phyloP scores from a whole-genome alignment of 2,888 invertebrate genomes.

The Alsophila aescularia region DNA sequence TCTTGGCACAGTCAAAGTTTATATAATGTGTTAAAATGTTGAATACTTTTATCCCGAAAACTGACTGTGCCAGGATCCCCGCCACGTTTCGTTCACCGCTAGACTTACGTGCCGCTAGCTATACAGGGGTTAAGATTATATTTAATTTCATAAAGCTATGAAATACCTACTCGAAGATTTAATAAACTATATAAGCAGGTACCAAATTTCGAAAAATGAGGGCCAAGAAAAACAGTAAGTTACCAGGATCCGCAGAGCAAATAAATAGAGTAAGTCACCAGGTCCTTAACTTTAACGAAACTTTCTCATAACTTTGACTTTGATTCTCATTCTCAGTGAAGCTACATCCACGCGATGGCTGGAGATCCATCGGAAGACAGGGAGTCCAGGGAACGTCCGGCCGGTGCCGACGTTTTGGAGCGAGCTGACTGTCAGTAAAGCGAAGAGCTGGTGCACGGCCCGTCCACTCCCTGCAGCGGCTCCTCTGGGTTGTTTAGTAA shows the following conservation, averaged over 20 bases:
- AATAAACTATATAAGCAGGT: constrained; percentile 1
- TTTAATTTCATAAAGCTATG: background rate
- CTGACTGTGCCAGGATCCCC: no score
- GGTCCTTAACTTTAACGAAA: constrained; percentile 2
- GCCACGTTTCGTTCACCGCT: no score
- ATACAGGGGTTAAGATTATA: no score
- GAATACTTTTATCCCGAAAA: no score
- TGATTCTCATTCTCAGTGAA: background rate
- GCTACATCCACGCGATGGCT: constrained; percentile 78
- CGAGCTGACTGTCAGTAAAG: constrained; percentile 78
- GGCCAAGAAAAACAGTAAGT: background rate
- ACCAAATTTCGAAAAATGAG: background rate
- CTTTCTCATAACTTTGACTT: background rate
- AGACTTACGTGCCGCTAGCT: no score
- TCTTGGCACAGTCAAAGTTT: no score
- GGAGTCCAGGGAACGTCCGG: constrained; percentile 68
- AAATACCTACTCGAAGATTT: constrained; percentile 3
- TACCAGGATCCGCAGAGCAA: no score
- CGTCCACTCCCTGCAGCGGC: constrained; percentile 75
- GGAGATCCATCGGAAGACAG: constrained; percentile 73
- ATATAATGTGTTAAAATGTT: no score
- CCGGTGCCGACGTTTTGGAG: constrained; percentile 48
- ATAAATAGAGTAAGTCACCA: background rate
- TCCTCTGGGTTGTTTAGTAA: constrained; percentile 67
- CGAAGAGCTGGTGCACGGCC: constrained; percentile 77